Conservation (phyloP, 37 sponge, comb jelly and placozoan species). For the Mnemiopsis leidyi region DNA sequence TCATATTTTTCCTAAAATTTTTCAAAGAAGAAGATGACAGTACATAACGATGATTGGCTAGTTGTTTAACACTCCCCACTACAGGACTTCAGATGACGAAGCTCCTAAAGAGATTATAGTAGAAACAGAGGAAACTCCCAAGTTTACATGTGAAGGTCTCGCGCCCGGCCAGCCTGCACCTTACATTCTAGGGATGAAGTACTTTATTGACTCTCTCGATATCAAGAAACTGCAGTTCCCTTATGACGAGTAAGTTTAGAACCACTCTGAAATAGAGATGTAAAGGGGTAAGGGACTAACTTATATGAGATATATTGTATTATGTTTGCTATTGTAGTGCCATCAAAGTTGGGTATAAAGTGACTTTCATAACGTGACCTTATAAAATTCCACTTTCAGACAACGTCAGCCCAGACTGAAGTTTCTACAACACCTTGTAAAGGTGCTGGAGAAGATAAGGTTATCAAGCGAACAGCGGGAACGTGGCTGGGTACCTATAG, state of each 20-base stretch:
- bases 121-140: not conserved
- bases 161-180: constrained; percentile 18
- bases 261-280: not conserved
- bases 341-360: too few relatives aligned
- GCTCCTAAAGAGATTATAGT: not conserved
- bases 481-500: constrained; percentile 9
- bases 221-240: constrained; percentile 11
- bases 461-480: constrained; percentile 18
- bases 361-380: too few relatives aligned
- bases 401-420: constrained; percentile 12
- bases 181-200: constrained; percentile 51
- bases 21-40: too few relatives aligned
- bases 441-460: constrained; percentile 7
- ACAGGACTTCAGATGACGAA: too few relatives aligned
- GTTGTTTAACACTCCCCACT: too few relatives aligned
- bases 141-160: not conserved
- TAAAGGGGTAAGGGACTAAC: not conserved
- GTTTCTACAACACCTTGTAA: constrained; percentile 37
- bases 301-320: not conserved
- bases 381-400: not conserved
- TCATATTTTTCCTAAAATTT: too few relatives aligned
- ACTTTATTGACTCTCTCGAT: constrained; percentile 23
- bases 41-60: too few relatives aligned
- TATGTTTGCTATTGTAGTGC: too few relatives aligned
- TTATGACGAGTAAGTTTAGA: constrained; percentile 44